A percentile compares a stretch with the other conserved stretches of the same genome.
These are phyloP conservation scores for Augochlorella aurata DNA, from an alignment of 2,888 invertebrate species.

Conservation along the genomic window DNA sequence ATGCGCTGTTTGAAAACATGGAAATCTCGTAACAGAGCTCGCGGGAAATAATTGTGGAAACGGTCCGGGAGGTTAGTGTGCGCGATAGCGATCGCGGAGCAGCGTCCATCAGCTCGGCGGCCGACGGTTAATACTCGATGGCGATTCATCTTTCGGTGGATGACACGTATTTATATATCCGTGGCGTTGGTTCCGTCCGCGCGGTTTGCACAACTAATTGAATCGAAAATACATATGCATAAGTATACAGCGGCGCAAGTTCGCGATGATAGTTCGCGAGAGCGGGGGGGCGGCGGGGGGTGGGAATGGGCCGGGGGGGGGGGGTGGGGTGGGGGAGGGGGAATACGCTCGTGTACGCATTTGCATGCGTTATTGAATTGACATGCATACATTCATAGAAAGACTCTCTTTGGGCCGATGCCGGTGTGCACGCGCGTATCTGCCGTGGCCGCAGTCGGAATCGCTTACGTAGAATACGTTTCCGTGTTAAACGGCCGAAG, in stretches of 20 bases:
- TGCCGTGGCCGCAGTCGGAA: constrained; percentile 41
- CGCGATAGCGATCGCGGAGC: too few species aligned
- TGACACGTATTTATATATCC: background rate
- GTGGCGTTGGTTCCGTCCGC: background rate
- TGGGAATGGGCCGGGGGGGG: too few species aligned
- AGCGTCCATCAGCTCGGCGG: too few species aligned
- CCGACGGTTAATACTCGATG: too few species aligned
- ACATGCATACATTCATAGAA: constrained; percentile 37
- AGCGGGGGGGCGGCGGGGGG: too few species aligned
- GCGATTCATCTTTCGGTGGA: background rate
- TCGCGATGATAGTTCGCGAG: constrained; percentile 16
- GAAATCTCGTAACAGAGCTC: too few species aligned
- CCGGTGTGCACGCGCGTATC: constrained; percentile 23
- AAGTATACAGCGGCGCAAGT: constrained; percentile 24
- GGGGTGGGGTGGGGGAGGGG: background rate
- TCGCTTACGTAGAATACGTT: constrained; percentile 66
- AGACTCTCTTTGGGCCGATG: constrained; percentile 5
- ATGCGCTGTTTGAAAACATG: too few species aligned
- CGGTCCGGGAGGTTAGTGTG: too few species aligned
- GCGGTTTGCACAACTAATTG: constrained; percentile 28
- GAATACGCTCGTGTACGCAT: constrained; percentile 16
- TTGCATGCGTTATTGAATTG: constrained; percentile 39
- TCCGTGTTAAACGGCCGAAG: constrained; percentile 75
- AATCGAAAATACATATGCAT: constrained; percentile 33
- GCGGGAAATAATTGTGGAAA: too few species aligned